A percentile compares a stretch with the other conserved stretches of the same genome.
Conservation (phyloP, 2,888 invertebrate genomes). For the Harpalus rufipes region DNA sequence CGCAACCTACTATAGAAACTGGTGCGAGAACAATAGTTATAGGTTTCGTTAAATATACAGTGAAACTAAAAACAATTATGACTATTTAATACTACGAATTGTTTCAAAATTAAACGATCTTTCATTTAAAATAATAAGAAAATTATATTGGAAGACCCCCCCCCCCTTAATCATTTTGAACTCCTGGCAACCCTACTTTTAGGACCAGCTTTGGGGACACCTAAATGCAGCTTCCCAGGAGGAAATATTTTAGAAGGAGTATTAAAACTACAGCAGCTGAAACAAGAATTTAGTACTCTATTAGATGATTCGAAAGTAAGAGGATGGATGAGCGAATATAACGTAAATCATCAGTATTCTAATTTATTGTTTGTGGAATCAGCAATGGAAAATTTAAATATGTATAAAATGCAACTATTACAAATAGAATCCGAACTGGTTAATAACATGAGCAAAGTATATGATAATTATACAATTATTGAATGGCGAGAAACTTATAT, state of each 20-base stretch:
- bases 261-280: slow-evolving; percentile 77
- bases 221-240: slow-evolving; percentile 75
- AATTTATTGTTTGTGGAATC: slow-evolving; percentile 82
- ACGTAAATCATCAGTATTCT: slow-evolving; percentile 82
- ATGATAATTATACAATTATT: slow-evolving; percentile 80
- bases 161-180: no score
- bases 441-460: slow-evolving; percentile 79
- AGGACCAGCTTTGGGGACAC: slow-evolving; percentile 71
- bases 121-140: no score
- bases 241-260: slow-evolving; percentile 74
- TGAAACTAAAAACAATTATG: no score
- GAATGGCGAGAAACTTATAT: slow-evolving; percentile 82
- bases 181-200: slow-evolving; percentile 57
- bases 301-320: slow-evolving; percentile 74
- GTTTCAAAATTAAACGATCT: no score
- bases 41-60: no score
- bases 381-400: slow-evolving; percentile 78
- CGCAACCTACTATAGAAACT: no score
- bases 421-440: slow-evolving; percentile 78
- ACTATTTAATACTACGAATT: no score
- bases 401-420: slow-evolving; percentile 78
- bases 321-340: slow-evolving; percentile 85
- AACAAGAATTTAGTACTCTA: slow-evolving; percentile 78
- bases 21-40: no score
- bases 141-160: no score